phyloP scores from a whole-genome alignment of 2,113 vertebrate genomes.

The Plotosus lineatus region DNA sequence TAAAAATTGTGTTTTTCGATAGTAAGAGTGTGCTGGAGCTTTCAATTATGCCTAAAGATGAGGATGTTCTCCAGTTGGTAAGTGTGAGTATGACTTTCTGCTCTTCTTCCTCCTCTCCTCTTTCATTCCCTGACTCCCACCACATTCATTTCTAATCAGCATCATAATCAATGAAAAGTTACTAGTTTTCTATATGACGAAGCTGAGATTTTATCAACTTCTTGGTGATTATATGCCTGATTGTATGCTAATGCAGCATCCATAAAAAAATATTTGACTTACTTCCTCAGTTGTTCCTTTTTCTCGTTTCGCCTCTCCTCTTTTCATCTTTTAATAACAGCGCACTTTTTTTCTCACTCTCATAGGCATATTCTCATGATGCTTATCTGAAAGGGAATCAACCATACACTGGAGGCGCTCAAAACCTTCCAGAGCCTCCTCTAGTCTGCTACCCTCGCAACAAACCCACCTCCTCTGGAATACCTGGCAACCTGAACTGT shows the following conservation, averaged over 20 bases:
- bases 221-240: neutral
- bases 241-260: neutral
- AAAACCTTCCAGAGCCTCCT: slow-evolving; percentile 83
- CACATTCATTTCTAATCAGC: neutral
- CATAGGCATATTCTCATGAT: slow-evolving; percentile 89
- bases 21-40: slow-evolving; percentile 89
- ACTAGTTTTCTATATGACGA: neutral
- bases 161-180: neutral
- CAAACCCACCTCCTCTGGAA: slow-evolving; percentile 64
- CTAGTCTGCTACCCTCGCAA: slow-evolving; percentile 75
- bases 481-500: slow-evolving; percentile 67
- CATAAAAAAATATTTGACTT: neutral
- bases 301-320: neutral
- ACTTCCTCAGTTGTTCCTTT: neutral
- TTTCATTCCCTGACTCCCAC: neutral
- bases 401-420: slow-evolving; percentile 79
- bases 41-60: slow-evolving; percentile 94
- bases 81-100: slow-evolving; percentile 76
- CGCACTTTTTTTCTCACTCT: slow-evolving; percentile 21
- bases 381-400: slow-evolving; percentile 87
- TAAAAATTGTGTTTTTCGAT: slow-evolving; percentile 35
- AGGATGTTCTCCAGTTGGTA: slow-evolving; percentile 96
- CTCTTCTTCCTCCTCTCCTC: slow-evolving; percentile 53
- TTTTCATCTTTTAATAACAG: neutral
- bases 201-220: neutral